Percentiles rank a stretch among this genome's conserved stretches.
phyloP scores from a whole-genome alignment of 2,888 invertebrate species.

The Eutolmus rufibarbis region DNA sequence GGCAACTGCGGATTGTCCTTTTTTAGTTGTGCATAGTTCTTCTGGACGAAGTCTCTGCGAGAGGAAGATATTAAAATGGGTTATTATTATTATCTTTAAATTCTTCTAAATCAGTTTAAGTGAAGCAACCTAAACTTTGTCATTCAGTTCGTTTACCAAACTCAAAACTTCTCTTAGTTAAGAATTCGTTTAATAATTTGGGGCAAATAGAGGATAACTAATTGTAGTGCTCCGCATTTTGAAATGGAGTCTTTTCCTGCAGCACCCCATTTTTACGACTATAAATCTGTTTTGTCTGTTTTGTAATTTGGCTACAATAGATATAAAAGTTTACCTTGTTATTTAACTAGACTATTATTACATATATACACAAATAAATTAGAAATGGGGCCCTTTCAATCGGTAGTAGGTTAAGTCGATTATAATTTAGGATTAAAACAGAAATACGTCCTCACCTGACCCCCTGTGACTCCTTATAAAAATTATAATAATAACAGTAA shows the following conservation, averaged over 20 bases:
- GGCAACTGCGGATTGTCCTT: conserved; percentile 87
- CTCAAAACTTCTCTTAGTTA: too few relatives aligned
- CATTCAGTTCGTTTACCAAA: too few relatives aligned
- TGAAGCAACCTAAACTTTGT: too few relatives aligned
- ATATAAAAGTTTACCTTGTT: neutral
- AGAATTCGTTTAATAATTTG: too few relatives aligned
- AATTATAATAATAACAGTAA: conserved; percentile 17
- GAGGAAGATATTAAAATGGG: neutral
- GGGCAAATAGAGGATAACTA: too few relatives aligned
- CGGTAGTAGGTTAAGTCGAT: neutral
- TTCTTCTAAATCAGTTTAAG: too few relatives aligned
- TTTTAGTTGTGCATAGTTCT: conserved; percentile 86
- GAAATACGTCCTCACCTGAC: conserved; percentile 72
- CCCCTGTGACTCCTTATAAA: conserved; percentile 77
- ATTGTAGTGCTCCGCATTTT: too few relatives aligned
- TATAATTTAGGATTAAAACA: neutral
- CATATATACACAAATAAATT: neutral
- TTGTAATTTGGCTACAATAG: too few relatives aligned
- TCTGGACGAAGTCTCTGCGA: conserved; percentile 85
- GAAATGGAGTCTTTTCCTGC: too few relatives aligned
- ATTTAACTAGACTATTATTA: neutral
- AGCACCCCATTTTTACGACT: too few relatives aligned
- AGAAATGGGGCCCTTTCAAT: neutral
- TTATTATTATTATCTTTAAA: too few relatives aligned
- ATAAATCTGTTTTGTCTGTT: too few relatives aligned